Base-by-base conservation (phyloP, 2,797 vertebrate species). In the Siniperca scherzeri region DNA sequence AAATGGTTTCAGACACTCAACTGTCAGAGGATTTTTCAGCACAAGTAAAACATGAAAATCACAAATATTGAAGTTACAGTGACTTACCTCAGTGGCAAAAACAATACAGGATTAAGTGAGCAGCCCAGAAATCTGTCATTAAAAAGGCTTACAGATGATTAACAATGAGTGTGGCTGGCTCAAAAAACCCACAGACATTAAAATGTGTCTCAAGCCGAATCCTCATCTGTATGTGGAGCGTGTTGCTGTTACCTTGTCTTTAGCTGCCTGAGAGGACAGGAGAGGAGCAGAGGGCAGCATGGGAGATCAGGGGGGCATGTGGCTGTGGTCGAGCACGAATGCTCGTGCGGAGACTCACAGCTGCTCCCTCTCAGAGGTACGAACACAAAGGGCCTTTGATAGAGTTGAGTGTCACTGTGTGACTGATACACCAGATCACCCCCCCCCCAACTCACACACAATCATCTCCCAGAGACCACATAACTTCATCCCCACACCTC, bases 331-430 rank as follows among this genome's bases (percentile, higher is more conserved):
- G 71, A 78, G 78, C 78, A 80, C 75, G 36, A 86, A 66, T n/a
- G 57, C 87, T 77, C 42, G 84, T 85, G 86, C 42, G 22, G 86
- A 82, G 80, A 56, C 77, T 81, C 81, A 80, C 93, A 93, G 92
- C 94, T 93, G 94, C 90, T 91, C 81, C 66, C 80, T 88, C 85
- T 84, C 80, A 87, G 82, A 88, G 83, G 82, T 75, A 40, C 66
- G 36, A 90, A 83, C 88, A 94, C 91, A 94, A 92, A 89, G 85
- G 82, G 72, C 83, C 89, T 92, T 93, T 93, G 88, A 94, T 91
- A 78, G 36, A 3, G 36, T 36, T 5, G 36, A 36, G 70, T 70
- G 82, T 87, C 88, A 82, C 80, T 70, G 82, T 82, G 83, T 22
- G 59, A 76, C 83, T 78, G 83, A 88, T 80, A 89, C 83, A 85